A percentile compares a stretch with the other conserved stretches of the same genome.
Conservation (phyloP, 2,888 invertebrate genomes). For the Plebejus melissa region DNA sequence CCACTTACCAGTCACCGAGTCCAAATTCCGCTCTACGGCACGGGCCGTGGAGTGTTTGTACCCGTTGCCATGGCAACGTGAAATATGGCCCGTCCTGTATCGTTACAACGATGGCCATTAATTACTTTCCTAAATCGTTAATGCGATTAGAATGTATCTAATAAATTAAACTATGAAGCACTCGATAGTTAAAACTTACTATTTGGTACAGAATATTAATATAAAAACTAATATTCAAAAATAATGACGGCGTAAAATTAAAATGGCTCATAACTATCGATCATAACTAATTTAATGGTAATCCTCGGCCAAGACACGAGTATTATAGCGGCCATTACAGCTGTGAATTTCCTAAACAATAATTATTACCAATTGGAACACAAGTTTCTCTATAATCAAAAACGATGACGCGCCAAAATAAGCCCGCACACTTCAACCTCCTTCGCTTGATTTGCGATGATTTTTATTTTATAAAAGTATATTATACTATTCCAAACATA, state of each 20-base stretch:
- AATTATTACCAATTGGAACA: constrained; percentile 73
- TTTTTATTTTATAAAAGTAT: too few species aligned
- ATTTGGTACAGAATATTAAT: not conserved
- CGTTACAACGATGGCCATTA: constrained; percentile 66
- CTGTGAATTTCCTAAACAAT: constrained; percentile 60
- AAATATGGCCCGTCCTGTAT: constrained; percentile 68
- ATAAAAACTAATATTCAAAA: not conserved
- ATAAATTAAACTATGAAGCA: constrained; percentile 2
- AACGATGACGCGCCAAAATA: constrained; percentile 70
- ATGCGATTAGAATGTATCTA: not conserved
- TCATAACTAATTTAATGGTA: constrained; percentile 41
- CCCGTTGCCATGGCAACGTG: constrained; percentile 65
- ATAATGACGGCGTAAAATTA: constrained; percentile 25
- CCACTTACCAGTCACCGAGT: constrained; percentile 26
- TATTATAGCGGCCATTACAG: constrained; percentile 44
- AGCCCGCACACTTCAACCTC: constrained; percentile 65
- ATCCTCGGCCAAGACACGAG: constrained; percentile 42
- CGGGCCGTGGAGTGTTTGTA: constrained; percentile 64
- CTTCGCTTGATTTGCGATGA: constrained; percentile 31
- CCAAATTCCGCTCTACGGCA: constrained; percentile 55
- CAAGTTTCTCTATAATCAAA: constrained; percentile 71
- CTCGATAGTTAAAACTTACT: not conserved
- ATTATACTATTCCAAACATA: too few species aligned
- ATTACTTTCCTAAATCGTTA: constrained; percentile 42
- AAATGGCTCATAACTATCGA: constrained; percentile 36